phyloP scores from a whole-genome alignment of 1,140 invertebrate species.

The Eumeta japonica region DNA sequence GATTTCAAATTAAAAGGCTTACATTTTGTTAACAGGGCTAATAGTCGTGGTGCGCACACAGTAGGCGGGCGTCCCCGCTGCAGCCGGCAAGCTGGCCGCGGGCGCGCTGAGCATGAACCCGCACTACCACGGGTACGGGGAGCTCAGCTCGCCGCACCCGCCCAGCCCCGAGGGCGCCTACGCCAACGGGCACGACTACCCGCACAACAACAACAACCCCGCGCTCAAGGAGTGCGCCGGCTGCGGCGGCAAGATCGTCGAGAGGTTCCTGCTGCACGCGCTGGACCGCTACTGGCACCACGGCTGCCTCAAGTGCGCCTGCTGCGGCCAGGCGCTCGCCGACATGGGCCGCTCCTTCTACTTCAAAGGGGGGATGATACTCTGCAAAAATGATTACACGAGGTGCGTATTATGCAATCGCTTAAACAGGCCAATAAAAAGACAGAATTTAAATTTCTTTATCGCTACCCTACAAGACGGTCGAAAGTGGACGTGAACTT shows the following conservation, averaged over 20 bases:
- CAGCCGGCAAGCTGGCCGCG: conserved; percentile 65
- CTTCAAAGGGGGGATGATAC: conserved; percentile 86
- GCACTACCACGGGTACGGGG: conserved; percentile 69
- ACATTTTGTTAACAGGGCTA: conserved; percentile 42
- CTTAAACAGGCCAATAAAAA: neutral
- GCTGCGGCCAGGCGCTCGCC: conserved; percentile 80
- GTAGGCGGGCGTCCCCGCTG: conserved; percentile 45
- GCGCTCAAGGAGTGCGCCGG: conserved; percentile 66
- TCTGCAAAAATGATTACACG: conserved; percentile 91
- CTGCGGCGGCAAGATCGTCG: conserved; percentile 78
- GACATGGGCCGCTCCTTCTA: conserved; percentile 89
- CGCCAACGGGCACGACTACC: conserved; percentile 48
- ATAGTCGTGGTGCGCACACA: conserved; percentile 47
- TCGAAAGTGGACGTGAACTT: no score
- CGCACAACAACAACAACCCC: conserved; percentile 62
- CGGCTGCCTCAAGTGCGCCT: conserved; percentile 88
- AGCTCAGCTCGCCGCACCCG: conserved; percentile 67
- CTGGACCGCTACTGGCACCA: conserved; percentile 93
- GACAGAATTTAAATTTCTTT: neutral
- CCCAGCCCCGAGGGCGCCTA: conserved; percentile 61
- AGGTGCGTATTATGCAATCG: conserved; percentile 72
- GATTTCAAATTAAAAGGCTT: no score
- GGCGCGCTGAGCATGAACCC: conserved; percentile 68
- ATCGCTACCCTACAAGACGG: no score
- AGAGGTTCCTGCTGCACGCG: conserved; percentile 83